Conservation (phyloP, 2,888 invertebrate species). For the Dimorphilus gyrociliatus region DNA sequence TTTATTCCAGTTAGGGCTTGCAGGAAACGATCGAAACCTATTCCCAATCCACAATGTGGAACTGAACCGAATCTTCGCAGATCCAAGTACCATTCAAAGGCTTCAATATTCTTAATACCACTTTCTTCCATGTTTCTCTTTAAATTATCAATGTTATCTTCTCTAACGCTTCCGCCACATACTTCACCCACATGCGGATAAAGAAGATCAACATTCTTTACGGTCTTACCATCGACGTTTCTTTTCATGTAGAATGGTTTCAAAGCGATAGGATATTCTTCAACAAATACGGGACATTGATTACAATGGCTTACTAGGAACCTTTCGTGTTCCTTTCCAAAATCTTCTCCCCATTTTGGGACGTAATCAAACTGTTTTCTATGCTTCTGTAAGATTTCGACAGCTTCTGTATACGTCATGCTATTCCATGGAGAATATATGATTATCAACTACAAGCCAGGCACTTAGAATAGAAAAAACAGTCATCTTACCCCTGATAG, state of each 20-base stretch:
- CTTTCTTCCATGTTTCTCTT: constrained; percentile 14
- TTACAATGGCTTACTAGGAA: constrained; percentile 57
- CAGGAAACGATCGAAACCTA: constrained; percentile 81
- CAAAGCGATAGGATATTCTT: constrained; percentile 66
- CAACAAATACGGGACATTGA: constrained; percentile 64
- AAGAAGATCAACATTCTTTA: constrained; percentile 61
- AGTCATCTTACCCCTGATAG: no score
- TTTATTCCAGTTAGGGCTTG: constrained; percentile 60
- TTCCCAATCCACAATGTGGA: constrained; percentile 82
- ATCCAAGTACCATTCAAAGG: constrained; percentile 90
- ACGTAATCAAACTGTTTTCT: constrained; percentile 17
- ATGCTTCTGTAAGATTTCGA: constrained; percentile 21
- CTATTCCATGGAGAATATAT: constrained; percentile 19
- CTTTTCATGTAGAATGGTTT: constrained; percentile 91
- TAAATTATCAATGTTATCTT: constrained; percentile 47
- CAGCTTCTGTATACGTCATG: constrained; percentile 33
- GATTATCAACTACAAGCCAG: not conserved
- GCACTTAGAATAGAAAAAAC: constrained; percentile 4
- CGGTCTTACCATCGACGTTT: constrained; percentile 47
- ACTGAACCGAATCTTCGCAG: constrained; percentile 70
- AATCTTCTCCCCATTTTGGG: constrained; percentile 44
- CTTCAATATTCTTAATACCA: no score
- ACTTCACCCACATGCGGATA: constrained; percentile 79
- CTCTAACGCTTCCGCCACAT: constrained; percentile 83
- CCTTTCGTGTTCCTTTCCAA: constrained; percentile 78